Evolutionary conservation across 2,113 vertebrate species (phyloP).

Genomic region (Peucedramus taeniatus): DNA sequence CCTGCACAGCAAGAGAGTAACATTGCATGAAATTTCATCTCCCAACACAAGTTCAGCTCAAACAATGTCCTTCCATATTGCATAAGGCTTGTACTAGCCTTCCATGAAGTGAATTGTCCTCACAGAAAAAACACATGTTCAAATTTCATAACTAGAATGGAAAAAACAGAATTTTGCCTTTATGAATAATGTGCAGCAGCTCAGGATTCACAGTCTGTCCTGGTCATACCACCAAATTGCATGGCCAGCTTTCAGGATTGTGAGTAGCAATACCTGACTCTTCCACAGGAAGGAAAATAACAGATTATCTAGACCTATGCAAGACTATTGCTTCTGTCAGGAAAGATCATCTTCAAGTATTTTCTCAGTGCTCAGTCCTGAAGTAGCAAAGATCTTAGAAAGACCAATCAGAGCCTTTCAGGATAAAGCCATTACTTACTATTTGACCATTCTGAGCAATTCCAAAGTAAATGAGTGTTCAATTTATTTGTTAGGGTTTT

Average conservation of each 20-base stretch:
- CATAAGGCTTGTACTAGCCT: background rate
- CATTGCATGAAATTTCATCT: background rate
- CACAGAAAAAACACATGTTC: background rate
- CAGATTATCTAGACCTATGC: background rate
- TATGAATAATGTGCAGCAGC: background rate
- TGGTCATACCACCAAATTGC: background rate
- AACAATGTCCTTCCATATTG: background rate
- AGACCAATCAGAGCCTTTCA: background rate
- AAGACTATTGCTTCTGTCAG: background rate
- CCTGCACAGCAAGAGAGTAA: background rate
- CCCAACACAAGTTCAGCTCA: background rate
- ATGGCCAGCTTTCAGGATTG: fast-evolving
- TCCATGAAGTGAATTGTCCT: background rate
- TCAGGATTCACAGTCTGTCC: background rate
- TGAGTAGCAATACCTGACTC: background rate
- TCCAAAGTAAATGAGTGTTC: background rate
- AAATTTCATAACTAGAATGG: background rate
- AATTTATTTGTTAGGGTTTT: background rate
- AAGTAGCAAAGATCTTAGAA: background rate
- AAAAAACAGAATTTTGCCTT: background rate
- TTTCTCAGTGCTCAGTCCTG: background rate
- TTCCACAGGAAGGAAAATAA: background rate
- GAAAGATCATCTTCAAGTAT: background rate
- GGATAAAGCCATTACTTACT: background rate
- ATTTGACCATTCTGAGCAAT: background rate